phyloP scores from a whole-genome alignment of 2,888 invertebrate species.

The Pecten maximus region DNA sequence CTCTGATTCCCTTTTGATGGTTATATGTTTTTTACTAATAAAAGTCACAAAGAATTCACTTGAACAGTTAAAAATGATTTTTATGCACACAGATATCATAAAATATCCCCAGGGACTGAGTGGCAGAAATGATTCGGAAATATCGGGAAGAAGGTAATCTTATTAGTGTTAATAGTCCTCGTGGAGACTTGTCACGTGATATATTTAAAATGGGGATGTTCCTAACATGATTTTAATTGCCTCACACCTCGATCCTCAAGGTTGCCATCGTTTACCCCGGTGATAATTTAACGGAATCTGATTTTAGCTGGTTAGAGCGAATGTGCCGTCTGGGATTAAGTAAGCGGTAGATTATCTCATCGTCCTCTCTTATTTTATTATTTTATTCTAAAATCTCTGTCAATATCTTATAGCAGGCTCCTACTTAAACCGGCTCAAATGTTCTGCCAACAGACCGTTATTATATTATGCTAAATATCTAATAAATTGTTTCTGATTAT shows the following conservation, averaged over 20 bases:
- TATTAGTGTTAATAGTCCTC: background rate
- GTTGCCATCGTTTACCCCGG: background rate
- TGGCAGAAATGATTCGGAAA: too few relatives aligned
- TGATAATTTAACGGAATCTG: background rate
- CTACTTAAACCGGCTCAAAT: background rate
- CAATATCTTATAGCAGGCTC: background rate
- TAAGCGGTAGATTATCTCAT: background rate
- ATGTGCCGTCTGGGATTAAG: background rate
- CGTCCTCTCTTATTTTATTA: background rate
- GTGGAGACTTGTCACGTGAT: background rate
- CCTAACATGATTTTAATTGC: background rate
- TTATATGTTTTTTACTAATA: too few relatives aligned
- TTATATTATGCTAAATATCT: background rate
- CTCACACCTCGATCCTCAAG: background rate
- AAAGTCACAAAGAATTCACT: too few relatives aligned
- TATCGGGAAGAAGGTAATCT: too few relatives aligned
- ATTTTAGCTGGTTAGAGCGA: background rate
- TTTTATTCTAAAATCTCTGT: background rate
- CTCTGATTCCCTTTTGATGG: too few relatives aligned
- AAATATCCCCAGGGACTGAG: too few relatives aligned
- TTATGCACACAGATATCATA: too few relatives aligned
- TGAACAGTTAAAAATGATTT: too few relatives aligned
- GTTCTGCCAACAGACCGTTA: background rate
- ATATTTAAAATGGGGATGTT: background rate
- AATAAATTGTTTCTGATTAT: too few relatives aligned